Evolutionary conservation across 2,888 invertebrate species (phyloP).

Genomic region (Lissocephala sabroskyi): DNA sequence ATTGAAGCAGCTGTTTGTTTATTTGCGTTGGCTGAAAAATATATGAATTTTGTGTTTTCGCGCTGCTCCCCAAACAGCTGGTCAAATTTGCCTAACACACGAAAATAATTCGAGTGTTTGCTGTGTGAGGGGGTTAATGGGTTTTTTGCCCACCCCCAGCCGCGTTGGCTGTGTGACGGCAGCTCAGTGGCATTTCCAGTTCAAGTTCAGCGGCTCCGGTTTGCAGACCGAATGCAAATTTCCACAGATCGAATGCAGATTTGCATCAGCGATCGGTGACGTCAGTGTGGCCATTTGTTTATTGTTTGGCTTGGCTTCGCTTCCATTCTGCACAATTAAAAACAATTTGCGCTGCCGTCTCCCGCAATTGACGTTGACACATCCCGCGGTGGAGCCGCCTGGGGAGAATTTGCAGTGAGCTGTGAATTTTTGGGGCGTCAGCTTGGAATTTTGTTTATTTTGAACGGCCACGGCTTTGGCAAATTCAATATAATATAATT

Average conservation of each 20-base stretch:
- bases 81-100: too few relatives aligned
- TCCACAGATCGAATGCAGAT: conserved; percentile 31
- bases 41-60: too few relatives aligned
- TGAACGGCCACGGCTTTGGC: conserved; percentile 14
- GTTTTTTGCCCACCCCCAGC: too few relatives aligned
- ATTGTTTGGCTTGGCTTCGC: conserved; percentile 46
- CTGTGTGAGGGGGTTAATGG: too few relatives aligned
- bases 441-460: too few relatives aligned
- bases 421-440: too few relatives aligned
- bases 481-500: conserved; percentile 59
- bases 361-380: conserved; percentile 50
- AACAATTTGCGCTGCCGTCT: conserved; percentile 39
- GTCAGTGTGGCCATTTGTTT: conserved; percentile 20
- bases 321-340: conserved; percentile 43
- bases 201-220: conserved; percentile 37
- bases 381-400: conserved; percentile 15
- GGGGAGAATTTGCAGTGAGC: too few relatives aligned
- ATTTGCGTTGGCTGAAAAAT: too few relatives aligned
- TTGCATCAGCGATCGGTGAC: conserved; percentile 36
- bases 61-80: too few relatives aligned
- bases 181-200: conserved; percentile 20
- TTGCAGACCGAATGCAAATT: conserved; percentile 7
- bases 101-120: too few relatives aligned
- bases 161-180: conserved; percentile 7
- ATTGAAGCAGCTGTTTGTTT: too few relatives aligned